Base-by-base conservation (phyloP, 2,113 vertebrate species). In the Ammodytes marinus region DNA sequence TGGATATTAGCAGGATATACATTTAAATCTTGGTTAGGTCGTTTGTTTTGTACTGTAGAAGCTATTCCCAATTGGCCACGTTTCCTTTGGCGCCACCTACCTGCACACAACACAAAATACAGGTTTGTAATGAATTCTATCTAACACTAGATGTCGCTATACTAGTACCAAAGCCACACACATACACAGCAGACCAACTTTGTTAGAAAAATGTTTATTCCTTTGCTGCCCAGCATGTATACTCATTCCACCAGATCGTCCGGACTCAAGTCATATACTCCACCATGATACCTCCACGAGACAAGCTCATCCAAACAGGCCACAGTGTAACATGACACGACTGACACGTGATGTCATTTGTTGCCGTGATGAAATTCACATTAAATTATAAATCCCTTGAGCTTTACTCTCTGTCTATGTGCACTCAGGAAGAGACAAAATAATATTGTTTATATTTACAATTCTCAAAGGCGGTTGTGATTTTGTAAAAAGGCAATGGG, bases 371-470 rank as follows among this genome's bases (percentile, higher is more conserved):
- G 17, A 83, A 80, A 68, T 93, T 94, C 85, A 93, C 90, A 94
- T 93, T 92, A 87, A 92, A 88, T 89, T 87, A 87, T 82, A 69
- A 59, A 82, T 91, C 85, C 80, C 80, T 87, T 87, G 81, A 92
- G 79, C 79, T 92, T 88, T 82, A 73, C 74, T 88, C 82, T 92
- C 81, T 84, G 83, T 79, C 83, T 91, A 90, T 88, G 87, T 91
- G 89, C 86, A 92, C 83, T 85, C 68, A 55, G 82, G 71, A 90
- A 86, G 90, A 61, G 53, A 80, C 65, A 79, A 86, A 63, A 83
- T 77, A 70, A 83, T 65, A 86, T 78, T 91, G 90, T 92, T 87
- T 91, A 79, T 92, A 92, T 92, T 92, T 90, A 93, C 91, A 92
- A 82, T 87, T 89, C 65, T 83, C 49, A 71, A 67, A 61, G 70